Conservation (phyloP, 2,797 vertebrate genomes). For the Monodelphis domestica region DNA sequence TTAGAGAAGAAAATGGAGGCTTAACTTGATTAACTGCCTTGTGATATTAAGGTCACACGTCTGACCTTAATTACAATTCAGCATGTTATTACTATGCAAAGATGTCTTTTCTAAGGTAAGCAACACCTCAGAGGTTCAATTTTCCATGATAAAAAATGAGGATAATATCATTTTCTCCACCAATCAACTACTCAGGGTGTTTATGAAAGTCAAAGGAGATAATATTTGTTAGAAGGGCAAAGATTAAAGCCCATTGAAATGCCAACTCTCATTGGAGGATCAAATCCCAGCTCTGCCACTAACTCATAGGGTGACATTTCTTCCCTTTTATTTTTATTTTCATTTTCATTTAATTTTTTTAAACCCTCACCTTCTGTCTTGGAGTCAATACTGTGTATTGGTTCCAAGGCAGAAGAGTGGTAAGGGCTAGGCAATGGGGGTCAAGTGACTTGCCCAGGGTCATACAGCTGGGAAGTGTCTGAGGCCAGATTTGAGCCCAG, state of each 20-base stretch:
- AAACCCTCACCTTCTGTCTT: no score
- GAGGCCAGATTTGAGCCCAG: no score
- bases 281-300: not conserved
- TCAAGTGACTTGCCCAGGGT: no score
- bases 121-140: not conserved
- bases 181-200: not conserved
- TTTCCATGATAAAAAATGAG: not conserved
- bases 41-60: not conserved
- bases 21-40: no score
- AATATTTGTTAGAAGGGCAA: not conserved
- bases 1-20: no score
- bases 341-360: no score
- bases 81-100: not conserved
- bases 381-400: no score
- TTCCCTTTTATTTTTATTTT: no score
- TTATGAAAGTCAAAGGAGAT: not conserved
- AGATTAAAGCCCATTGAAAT: not conserved
- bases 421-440: no score
- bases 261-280: not conserved
- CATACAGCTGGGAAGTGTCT: no score
- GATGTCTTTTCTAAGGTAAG: not conserved
- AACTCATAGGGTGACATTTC: not conserved
- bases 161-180: not conserved
- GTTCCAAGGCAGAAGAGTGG: no score
- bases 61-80: not conserved